phyloP scores from a whole-genome alignment of 2,888 invertebrate species.

The Diarsia mendica region DNA sequence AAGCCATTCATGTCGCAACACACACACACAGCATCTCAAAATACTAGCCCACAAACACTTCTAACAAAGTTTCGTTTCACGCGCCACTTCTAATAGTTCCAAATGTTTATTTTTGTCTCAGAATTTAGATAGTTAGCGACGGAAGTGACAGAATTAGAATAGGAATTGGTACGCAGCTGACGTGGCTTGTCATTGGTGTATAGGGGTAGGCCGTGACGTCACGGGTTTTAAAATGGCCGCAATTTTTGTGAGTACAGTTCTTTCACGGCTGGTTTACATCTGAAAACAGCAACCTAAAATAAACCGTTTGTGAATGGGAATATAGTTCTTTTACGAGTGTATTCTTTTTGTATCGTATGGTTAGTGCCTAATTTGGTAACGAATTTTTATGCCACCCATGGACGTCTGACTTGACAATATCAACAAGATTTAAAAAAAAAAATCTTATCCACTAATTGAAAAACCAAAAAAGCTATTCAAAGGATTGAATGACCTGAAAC shows the following conservation, averaged over 20 bases:
- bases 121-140: conserved; percentile 63
- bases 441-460: not conserved
- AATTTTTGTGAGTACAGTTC: not conserved
- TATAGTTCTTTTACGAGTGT: no score
- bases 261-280: not conserved
- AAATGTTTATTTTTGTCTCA: conserved; percentile 59
- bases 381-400: no score
- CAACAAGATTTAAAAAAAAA: not conserved
- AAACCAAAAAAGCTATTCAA: not conserved
- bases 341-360: no score
- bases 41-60: conserved; percentile 22
- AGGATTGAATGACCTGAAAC: not conserved
- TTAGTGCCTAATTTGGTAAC: no score
- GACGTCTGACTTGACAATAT: no score
- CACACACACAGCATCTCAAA: conserved; percentile 18
- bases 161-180: conserved; percentile 63
- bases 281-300: no score
- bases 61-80: conserved; percentile 48
- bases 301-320: no score
- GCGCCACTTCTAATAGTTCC: conserved; percentile 52
- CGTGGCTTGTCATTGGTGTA: conserved; percentile 31
- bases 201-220: conserved; percentile 61
- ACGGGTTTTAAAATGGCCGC: conserved; percentile 12
- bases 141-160: conserved; percentile 63
- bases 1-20: conserved; percentile 32